Percentiles rank a stretch among this genome's conserved stretches.
These are phyloP conservation scores for Sycophila sp. DNA, from an alignment of 1,140 invertebrate genomes.

Conservation along the genomic window DNA sequence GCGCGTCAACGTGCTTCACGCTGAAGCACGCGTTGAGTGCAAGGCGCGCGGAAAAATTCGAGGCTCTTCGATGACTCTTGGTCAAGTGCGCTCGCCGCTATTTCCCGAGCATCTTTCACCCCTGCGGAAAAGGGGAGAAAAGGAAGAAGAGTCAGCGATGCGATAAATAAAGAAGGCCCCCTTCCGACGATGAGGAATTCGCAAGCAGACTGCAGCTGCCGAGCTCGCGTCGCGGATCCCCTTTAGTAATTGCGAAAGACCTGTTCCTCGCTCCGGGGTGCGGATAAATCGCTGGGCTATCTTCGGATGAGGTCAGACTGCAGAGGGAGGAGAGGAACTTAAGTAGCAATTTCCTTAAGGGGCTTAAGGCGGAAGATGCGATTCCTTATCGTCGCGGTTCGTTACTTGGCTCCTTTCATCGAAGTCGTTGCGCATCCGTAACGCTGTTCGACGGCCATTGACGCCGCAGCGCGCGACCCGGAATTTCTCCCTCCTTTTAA, in stretches of 20 bases:
- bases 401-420: constrained; percentile 25
- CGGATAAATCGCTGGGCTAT: not conserved
- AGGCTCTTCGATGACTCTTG: no score
- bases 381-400: constrained; percentile 12
- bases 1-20: no score
- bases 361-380: constrained; percentile 9
- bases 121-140: no score
- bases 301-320: constrained; percentile 18
- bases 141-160: no score
- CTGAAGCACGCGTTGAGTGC: no score
- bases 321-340: constrained; percentile 24
- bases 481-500: not conserved
- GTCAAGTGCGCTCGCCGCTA: no score
- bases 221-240: not conserved
- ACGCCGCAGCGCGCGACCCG: not conserved
- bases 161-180: no score
- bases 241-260: constrained; percentile 7
- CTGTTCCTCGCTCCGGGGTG: not conserved
- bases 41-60: no score
- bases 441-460: not conserved
- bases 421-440: constrained; percentile 1
- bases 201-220: no score
- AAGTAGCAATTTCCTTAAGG: constrained; percentile 31
- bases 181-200: no score
- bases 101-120: no score